Evolutionary conservation across 2,888 invertebrate genomes (phyloP), one percentile per base, ranked within the genome.

Genomic region (Agriopis leucophaearia): DNA sequence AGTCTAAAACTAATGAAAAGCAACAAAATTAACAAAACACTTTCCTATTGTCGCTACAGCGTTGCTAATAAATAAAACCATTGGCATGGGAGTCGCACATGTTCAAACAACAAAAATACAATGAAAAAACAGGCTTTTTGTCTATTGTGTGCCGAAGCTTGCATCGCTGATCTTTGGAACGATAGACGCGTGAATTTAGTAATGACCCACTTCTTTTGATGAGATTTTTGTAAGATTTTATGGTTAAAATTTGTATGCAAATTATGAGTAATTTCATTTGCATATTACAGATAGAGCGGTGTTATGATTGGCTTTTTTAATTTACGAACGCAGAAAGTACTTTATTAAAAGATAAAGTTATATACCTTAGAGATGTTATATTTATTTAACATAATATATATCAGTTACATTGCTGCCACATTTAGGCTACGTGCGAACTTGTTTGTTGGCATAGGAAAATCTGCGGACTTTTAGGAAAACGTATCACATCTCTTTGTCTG

Each of bases 81-180:
- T 52, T 48, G 57, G 60, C 71, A 77, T 74, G 76, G 71, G 74
- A 78, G 70, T 78, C 78, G 71, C 76, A 67, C 72, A 79, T 71
- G 77, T 74, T 67, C 72, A 72, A 71, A 70, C 64, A 73, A 76
- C 67, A 58, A 69, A 72, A 69, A 60, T 58, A 71, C 69, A 72
- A 70, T 64, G 66, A 70, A 68, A n/a, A 71, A 62, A 55, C 54
- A 44, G 66, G 12, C 35, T 67, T 60, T 64, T 74, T 74, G 69
- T 74, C 66, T 69, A 80, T 81, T 81, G 81, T 81, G 45, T 62
- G 59, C 62, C 47, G 47, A 45, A 36, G 66, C 50, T 45, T 44
- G 61, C 66, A 63, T 70, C 67, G 54, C 51, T 67, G 54, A 55
- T 70, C 71, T 38, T 64, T 50, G 50, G 72, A 73, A 78, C 76